Evolutionary conservation across 2,888 invertebrate species (phyloP).

Genomic region (Melieria picta): DNA sequence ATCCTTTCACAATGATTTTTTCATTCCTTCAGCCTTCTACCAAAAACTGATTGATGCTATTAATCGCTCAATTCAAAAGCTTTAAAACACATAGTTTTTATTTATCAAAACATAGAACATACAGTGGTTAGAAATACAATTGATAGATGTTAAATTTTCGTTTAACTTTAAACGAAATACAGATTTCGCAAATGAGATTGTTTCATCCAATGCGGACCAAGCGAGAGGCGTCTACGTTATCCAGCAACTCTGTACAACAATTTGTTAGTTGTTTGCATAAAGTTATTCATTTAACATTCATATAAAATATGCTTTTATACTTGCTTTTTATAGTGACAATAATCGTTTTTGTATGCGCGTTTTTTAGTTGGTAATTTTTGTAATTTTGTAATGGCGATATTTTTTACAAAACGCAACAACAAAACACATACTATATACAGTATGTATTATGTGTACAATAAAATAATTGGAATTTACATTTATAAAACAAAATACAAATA

Average conservation of each 20-base stretch:
- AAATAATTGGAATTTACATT: neutral
- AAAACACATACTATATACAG: neutral
- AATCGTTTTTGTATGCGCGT: conserved; percentile 22
- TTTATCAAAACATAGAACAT: too few relatives aligned
- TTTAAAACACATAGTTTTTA: too few relatives aligned
- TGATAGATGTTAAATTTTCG: too few relatives aligned
- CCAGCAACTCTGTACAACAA: neutral
- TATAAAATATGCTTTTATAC: neutral
- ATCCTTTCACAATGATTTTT: too few relatives aligned
- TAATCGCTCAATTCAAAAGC: too few relatives aligned
- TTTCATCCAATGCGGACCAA: too few relatives aligned
- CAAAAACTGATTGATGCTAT: neutral
- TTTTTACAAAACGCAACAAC: neutral
- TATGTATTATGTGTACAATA: neutral
- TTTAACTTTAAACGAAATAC: too few relatives aligned
- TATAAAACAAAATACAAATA: neutral
- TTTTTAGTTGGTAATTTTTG: conserved; percentile 9
- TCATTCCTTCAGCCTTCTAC: too few relatives aligned
- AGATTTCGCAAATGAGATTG: too few relatives aligned
- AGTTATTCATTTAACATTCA: neutral
- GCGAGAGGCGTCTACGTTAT: too few relatives aligned
- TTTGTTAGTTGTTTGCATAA: conserved; percentile 6
- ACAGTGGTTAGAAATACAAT: too few relatives aligned
- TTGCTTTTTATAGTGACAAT: conserved; percentile 18
- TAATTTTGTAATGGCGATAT: neutral